Evolutionary conservation across 2,888 invertebrate species (phyloP).

Genomic region (Amphimallon solstitiale): DNA sequence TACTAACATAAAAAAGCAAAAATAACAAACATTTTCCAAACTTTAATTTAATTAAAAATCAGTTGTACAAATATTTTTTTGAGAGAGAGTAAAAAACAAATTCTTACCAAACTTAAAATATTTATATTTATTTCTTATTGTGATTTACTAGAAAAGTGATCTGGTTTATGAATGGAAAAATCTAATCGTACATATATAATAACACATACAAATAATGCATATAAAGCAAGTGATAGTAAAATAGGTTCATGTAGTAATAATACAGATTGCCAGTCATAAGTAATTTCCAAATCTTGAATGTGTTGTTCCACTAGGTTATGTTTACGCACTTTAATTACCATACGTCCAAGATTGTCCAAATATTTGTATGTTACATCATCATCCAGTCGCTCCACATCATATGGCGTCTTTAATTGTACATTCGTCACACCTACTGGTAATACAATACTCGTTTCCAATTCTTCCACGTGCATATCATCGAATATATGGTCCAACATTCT

Average conservation of each 20-base stretch:
- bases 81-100: slow-evolving; percentile 18
- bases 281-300: slow-evolving; percentile 92
- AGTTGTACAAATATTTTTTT: slow-evolving; percentile 19
- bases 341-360: slow-evolving; percentile 92
- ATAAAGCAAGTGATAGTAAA: slow-evolving; percentile 87
- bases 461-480: slow-evolving; percentile 96
- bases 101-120: not conserved
- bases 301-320: slow-evolving; percentile 94
- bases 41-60: slow-evolving; percentile 21
- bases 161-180: slow-evolving; percentile 79
- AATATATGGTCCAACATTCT: slow-evolving; percentile 95
- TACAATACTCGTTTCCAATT: slow-evolving; percentile 87
- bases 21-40: not conserved
- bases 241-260: slow-evolving; percentile 94
- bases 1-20: not conserved
- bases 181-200: slow-evolving; percentile 95
- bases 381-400: slow-evolving; percentile 76
- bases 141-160: slow-evolving; percentile 71
- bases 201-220: slow-evolving; percentile 87
- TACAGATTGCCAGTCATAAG: slow-evolving; percentile 86
- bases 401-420: slow-evolving; percentile 85
- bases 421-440: slow-evolving; percentile 93
- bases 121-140: slow-evolving; percentile 67
- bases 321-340: slow-evolving; percentile 84
- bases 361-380: slow-evolving; percentile 90